Base-by-base conservation (phyloP, 2,888 invertebrate species). In the Plagiodera versicolora region DNA sequence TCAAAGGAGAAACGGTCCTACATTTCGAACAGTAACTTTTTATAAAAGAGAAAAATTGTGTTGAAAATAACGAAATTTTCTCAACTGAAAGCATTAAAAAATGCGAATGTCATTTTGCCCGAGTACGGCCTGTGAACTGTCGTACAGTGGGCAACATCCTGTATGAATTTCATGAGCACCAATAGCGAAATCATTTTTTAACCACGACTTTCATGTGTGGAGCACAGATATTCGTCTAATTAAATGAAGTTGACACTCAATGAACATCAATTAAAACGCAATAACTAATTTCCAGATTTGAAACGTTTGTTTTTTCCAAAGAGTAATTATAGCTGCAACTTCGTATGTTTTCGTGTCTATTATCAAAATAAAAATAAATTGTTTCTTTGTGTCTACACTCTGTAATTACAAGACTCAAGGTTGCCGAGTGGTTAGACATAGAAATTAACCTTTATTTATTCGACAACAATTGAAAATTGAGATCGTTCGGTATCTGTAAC, bases 241-340 rank as follows among this genome's bases (percentile, higher is more conserved):
- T 39, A 14, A 39, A 3, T 39, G n/a, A 3, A 2, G 39, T 39
- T 10, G 14, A 24, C 44, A 24, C 20, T 16, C 20, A 53, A 53
- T 44, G 19, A 61, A 49, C 30, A 55, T 16, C 61, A 61, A 61
- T 61, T 61, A 61, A 61, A 61, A 61, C 50, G 50, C 55, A 49
- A 58, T 61, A 58, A 61, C 49, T 50, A 46, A 55, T 58, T 61
- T 45, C 61, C 58, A 58, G 58, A 58, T 61, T 44, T 24, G 54
- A 44, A 45, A 11, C 45, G 48, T 49, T 50, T 56, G 48, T 56
- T 47, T 56, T 56, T 48, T 35, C 30, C 24, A 24, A 2, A 16
- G 8, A 2, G 10, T 1, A 14, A n/a, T 3, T 39, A 39, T 3
- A 44, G 39, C 53, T 53, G 14, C 53, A 44, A 44, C 2, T 24